Evolutionary conservation across 2,797 vertebrate genomes (phyloP).

Genomic region (Thripadectes ignobilis): DNA sequence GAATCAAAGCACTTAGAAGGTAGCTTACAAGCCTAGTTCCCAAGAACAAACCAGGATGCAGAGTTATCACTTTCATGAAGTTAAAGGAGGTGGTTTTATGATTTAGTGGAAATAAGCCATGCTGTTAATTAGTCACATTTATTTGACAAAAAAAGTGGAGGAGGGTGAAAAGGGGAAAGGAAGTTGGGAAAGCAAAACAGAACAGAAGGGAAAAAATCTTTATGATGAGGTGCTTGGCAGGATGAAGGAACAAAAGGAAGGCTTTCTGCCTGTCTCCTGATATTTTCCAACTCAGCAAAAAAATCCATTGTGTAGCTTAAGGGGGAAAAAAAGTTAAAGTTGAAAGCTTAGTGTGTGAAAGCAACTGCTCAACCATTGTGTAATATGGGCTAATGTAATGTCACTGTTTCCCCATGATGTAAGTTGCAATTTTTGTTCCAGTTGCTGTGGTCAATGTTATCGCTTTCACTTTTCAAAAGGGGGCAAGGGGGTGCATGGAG

Average conservation of each 20-base stretch:
- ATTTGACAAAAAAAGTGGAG: neutral
- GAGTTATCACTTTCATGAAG: neutral
- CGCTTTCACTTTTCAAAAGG: slow-evolving; percentile 61
- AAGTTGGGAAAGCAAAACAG: slow-evolving; percentile 54
- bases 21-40: neutral
- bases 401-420: slow-evolving; percentile 75
- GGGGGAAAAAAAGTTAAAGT: slow-evolving; percentile 84
- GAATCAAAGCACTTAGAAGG: neutral
- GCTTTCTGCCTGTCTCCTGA: slow-evolving; percentile 90
- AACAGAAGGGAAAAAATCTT: slow-evolving; percentile 72
- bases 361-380: slow-evolving; percentile 85
- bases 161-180: slow-evolving; percentile 28
- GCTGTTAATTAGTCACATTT: slow-evolving; percentile 46
- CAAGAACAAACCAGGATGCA: slow-evolving; percentile 1
- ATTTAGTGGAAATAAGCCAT: slow-evolving; percentile 9
- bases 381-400: slow-evolving; percentile 83
- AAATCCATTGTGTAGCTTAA: slow-evolving; percentile 82
- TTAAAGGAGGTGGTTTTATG: neutral
- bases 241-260: slow-evolving; percentile 84
- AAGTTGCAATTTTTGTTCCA: slow-evolving; percentile 38
- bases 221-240: slow-evolving; percentile 69
- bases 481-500: neutral
- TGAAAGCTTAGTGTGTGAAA: slow-evolving; percentile 91
- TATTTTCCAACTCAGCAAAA: slow-evolving; percentile 92
- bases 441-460: slow-evolving; percentile 53